These are phyloP conservation scores for Nesidiocoris tenuis DNA, from an alignment of 2,888 invertebrate genomes.

Conservation along the genomic window DNA sequence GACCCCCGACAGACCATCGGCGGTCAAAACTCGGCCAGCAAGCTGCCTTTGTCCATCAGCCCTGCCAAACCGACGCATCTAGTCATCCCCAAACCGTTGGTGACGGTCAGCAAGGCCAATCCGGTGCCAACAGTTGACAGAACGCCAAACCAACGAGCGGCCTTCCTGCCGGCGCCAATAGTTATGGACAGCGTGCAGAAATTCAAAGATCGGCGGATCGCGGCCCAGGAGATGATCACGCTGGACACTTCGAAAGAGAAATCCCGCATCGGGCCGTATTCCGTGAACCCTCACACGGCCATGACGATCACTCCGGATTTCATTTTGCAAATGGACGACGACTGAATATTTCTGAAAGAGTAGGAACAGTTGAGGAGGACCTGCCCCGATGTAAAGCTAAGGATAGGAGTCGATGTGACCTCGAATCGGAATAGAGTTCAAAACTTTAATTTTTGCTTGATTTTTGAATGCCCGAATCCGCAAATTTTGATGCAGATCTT, in stretches of 20 bases:
- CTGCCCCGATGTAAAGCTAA: too few species aligned
- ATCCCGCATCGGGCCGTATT: constrained; percentile 6
- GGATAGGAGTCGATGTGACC: too few species aligned
- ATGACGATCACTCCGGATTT: constrained; percentile 33
- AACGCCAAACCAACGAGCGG: not conserved
- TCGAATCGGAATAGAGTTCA: too few species aligned
- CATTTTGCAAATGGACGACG: constrained; percentile 19
- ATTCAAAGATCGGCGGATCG: not conserved
- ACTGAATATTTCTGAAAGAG: too few species aligned
- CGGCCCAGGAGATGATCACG: not conserved
- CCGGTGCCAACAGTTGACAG: constrained; percentile 8
- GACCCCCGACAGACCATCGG: constrained; percentile 1
- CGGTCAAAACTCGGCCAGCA: not conserved
- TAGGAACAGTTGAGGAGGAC: too few species aligned
- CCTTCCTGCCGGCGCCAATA: not conserved
- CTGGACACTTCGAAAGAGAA: not conserved
- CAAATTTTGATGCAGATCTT: too few species aligned
- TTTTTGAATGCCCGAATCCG: too few species aligned
- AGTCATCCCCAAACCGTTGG: not conserved
- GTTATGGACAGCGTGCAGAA: not conserved
- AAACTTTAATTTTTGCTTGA: too few species aligned
- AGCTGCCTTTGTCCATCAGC: not conserved
- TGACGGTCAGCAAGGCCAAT: not conserved
- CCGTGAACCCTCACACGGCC: constrained; percentile 17
- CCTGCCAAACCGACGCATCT: not conserved